A percentile compares a stretch with the other conserved stretches of the same genome.
Conservation (phyloP, 2,888 invertebrate genomes). For the Apomyelois bistriatella region DNA sequence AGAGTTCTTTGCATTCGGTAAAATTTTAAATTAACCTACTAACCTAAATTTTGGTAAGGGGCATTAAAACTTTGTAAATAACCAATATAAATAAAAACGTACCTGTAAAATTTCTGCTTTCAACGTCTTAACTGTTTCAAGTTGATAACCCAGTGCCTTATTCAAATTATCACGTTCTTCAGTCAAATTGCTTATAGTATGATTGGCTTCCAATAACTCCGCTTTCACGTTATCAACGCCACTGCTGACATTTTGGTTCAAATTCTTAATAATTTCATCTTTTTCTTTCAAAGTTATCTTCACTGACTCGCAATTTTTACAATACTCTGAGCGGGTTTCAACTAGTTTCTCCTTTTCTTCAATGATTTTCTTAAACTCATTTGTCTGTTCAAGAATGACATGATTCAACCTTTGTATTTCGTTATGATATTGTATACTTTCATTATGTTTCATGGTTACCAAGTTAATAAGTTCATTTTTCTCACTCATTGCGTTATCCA, state of each 20-base stretch:
- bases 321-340: constrained; percentile 34
- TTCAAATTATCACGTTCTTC: constrained; percentile 86
- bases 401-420: constrained; percentile 90
- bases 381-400: constrained; percentile 74
- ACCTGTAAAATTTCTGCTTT: constrained; percentile 81
- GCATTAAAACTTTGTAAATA: no score
- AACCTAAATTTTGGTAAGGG: no score
- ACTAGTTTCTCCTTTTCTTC: constrained; percentile 52
- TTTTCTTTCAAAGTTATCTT: constrained; percentile 54
- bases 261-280: constrained; percentile 52
- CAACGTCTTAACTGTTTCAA: constrained; percentile 81
- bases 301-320: constrained; percentile 53
- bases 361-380: constrained; percentile 51
- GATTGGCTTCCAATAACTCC: constrained; percentile 77
- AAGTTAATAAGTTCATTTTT: constrained; percentile 85
- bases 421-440: constrained; percentile 89
- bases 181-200: constrained; percentile 79
- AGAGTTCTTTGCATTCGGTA: no score
- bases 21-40: no score
- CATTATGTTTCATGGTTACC: constrained; percentile 90
- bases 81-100: constrained; percentile 10
- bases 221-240: constrained; percentile 55
- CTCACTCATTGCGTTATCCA: constrained; percentile 64
- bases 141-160: constrained; percentile 83
- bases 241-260: constrained; percentile 42